Evolutionary conservation across 2,797 vertebrate species (phyloP), one percentile per base, ranked within the genome.

Genomic region (Pangasius larnaudii): DNA sequence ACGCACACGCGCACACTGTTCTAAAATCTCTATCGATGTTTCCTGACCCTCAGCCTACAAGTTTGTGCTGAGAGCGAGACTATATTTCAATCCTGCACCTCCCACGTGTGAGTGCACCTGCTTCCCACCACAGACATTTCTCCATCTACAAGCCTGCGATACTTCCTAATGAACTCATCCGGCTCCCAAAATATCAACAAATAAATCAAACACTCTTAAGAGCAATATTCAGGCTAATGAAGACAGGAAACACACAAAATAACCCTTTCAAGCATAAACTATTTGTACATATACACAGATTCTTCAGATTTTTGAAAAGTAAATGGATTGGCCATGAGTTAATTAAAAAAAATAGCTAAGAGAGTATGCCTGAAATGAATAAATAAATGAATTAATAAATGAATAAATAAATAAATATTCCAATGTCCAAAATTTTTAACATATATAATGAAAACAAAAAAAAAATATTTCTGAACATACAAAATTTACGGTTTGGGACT

Each of bases 21-120:
- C 49, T 30, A 58, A 56, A 33, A 79, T 10, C 53, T 39, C 78
- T 2, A 22, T 59, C 53, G 49, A 53, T 0, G 51, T 33, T 78
- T 56, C 75, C 75, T 56, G 75, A 78, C 75, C 51, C 75, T 56
- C 49, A 33, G 75, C 75, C 75, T 30, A 30, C 75, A 33, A 8
- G 75, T 49, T n/a, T 6, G 42, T 27, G 72, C 24, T 4, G 49
- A 53, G 75, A 78, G 49, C 2, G 16, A 33, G 49, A 22, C 49
- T 9, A 11, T 11, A 53, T 53, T 56, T 53, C 51, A 36, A 10
- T 19, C n/a, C 75, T 22, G 51, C n/a, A 11, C 75, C n/a, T 56
- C 75, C 75, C 51, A 56, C 51, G 30, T 78, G 75, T 11, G 2
- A 53, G 51, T 11, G 49, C 49, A 53, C 51, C 51, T 33, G 75